Evolutionary conservation across 2,797 vertebrate genomes (phyloP), one percentile per base, ranked within the genome.

Genomic region (Crypturellus tataupa): DNA sequence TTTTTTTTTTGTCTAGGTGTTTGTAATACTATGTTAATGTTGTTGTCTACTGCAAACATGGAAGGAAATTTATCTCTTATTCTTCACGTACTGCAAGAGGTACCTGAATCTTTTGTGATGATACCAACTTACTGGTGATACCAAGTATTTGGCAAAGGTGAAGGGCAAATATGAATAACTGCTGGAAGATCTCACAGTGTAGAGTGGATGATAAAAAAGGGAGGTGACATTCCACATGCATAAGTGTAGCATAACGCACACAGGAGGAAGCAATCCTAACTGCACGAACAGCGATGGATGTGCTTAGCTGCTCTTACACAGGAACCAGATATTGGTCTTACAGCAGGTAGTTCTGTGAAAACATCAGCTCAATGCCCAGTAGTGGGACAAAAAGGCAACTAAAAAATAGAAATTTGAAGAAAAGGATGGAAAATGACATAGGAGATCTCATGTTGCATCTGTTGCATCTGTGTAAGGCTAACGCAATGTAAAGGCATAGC

Each of bases 21-120:
- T 71, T 37, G 2, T 25, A 56, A 64, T n/a, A 68, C 18, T 65
- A 81, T 76, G 72, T 90, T 72, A 90, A 15, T 25, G 72, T 77
- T 93, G 85, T 31, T 87, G 6, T 62, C 85, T 93, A 68, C 44
- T 75, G 69, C 2, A 71, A 58, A 83, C 40, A 56, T 56, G 82
- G 62, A 64, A 70, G 53, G 92, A 93, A 85, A 94, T 64, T 82
- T 29, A 58, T 71, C 56, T 75, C 20, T 83, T 53, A 49, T 53
- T 93, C 33, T 68, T 89, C 33, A n/a, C n/a, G 10, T 60, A 58
- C 37, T 68, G 53, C 53, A 94, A 75, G 79, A 85, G 44, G 18
- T 58, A 75, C 42, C 87, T 83, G 80, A 73, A 44, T 18, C 68
- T 9, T 35, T 7, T 8, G 12, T 87, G 79, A 75, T 89, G 33